phyloP scores from a whole-genome alignment of 2,888 invertebrate species.

The Sipha maydis region DNA sequence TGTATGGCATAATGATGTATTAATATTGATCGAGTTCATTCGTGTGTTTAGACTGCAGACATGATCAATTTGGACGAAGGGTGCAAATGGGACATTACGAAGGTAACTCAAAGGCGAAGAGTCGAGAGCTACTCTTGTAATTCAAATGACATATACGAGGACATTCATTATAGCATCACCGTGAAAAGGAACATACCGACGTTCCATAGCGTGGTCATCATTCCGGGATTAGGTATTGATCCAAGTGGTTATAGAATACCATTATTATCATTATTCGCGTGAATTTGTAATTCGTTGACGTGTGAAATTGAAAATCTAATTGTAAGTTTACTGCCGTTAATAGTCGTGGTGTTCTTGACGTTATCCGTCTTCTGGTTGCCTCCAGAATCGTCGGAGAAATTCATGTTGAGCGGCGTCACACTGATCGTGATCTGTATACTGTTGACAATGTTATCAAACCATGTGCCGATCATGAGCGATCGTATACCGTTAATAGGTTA shows the following conservation, averaged over 20 bases:
- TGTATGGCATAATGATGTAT: too few species aligned
- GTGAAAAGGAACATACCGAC: constrained; percentile 53
- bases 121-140: constrained; percentile 56
- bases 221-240: constrained; percentile 41
- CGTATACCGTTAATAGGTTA: constrained; percentile 73
- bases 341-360: constrained; percentile 73
- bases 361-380: constrained; percentile 76
- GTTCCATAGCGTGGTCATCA: constrained; percentile 25
- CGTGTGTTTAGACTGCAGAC: constrained; percentile 23
- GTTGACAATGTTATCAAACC: constrained; percentile 74
- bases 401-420: constrained; percentile 73
- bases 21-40: background rate
- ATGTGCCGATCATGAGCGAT: constrained; percentile 71
- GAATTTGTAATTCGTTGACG: too few species aligned
- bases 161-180: constrained; percentile 54
- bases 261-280: too few species aligned
- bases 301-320: too few species aligned
- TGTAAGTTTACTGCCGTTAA: constrained; percentile 64
- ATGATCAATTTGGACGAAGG: constrained; percentile 54
- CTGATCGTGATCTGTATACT: constrained; percentile 73
- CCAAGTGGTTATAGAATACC: too few species aligned
- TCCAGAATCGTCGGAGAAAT: constrained; percentile 75
- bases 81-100: constrained; percentile 56
- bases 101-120: constrained; percentile 56
- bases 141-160: constrained; percentile 56